Conservation (phyloP, 2,888 invertebrate genomes). For the Chaitophorus viminalis region DNA sequence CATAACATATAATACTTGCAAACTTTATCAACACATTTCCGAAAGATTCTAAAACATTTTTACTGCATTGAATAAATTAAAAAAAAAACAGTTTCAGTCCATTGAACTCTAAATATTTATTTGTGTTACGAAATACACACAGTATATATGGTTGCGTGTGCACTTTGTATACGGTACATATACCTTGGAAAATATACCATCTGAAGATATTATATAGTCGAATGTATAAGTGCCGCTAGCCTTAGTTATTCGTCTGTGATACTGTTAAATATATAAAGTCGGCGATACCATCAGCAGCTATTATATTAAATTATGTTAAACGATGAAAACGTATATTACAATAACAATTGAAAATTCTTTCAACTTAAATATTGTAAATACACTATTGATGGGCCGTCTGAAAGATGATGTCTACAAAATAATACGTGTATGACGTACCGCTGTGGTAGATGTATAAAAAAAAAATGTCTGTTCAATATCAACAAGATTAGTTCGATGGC, state of each 20-base stretch:
- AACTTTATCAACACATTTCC: neutral
- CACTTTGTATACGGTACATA: neutral
- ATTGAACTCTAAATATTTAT: neutral
- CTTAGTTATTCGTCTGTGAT: too few relatives aligned
- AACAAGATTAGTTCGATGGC: neutral
- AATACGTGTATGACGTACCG: too few relatives aligned
- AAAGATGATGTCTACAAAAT: too few relatives aligned
- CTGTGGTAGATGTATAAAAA: neutral
- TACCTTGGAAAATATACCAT: neutral
- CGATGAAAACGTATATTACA: too few relatives aligned
- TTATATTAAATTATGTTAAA: too few relatives aligned
- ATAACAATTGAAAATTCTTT: too few relatives aligned
- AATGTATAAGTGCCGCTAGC: too few relatives aligned
- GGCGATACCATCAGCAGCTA: too few relatives aligned
- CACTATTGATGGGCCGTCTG: too few relatives aligned
- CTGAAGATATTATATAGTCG: too few relatives aligned
- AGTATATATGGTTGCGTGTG: neutral
- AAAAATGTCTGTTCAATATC: neutral
- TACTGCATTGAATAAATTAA: neutral
- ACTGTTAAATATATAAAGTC: too few relatives aligned
- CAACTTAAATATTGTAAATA: too few relatives aligned
- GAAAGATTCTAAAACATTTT: neutral
- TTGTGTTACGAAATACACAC: neutral
- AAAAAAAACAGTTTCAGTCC: slow-evolving; percentile 13
- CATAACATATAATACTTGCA: neutral